Base-by-base conservation (phyloP, 2,113 vertebrate species). In the Dryoscopus gambensis region DNA sequence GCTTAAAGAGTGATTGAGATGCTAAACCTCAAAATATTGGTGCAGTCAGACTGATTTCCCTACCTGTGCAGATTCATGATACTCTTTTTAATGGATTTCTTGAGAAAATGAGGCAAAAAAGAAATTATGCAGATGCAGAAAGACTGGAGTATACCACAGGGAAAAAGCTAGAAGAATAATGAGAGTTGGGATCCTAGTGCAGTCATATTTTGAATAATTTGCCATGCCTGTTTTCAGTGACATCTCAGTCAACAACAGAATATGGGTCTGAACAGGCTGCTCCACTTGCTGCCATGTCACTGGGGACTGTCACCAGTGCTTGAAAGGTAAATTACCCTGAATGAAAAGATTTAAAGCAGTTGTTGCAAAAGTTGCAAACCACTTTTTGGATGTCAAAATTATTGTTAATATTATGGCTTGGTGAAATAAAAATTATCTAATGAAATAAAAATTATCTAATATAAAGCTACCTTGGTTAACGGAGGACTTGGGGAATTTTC, bases 51-150 rank as follows among this genome's bases (percentile, higher is more conserved):
- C 19, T 3, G 19, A 80, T 79, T 89, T 55, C 65, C 95, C 59
- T 73, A 92, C 78, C 77, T 85, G 70, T 30, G 52, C 75, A 81
- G 71, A 53, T 67, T 94, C 83, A 68, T 3, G 12, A 63, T 33
- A 40, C 13, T 49, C 56, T 49, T 90, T 90, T 80, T 63, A 91
- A 84, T n/a, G 42, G 78, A 92, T 92, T 96, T 69, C 80, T 87
- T 80, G 68, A 91, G 76, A 96, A 93, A 92, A 93, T 23, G 71
- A 96, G 44, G 82, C 13, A 14, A 93, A 85, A 50, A 94, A 76
- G 88, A 93, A 86, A 94, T 90, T 84, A 90, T 87, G 79, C 84
- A 84, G 88, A 84, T 93, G 67, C 53, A 81, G 64, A 78, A 81
- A 80, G 90, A 92, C 31, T 47, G 56, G 71, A 87, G 73, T 59